These are phyloP conservation scores for Aleiodes alternator DNA, from an alignment of 2,888 invertebrate genomes.

Conservation along the genomic window DNA sequence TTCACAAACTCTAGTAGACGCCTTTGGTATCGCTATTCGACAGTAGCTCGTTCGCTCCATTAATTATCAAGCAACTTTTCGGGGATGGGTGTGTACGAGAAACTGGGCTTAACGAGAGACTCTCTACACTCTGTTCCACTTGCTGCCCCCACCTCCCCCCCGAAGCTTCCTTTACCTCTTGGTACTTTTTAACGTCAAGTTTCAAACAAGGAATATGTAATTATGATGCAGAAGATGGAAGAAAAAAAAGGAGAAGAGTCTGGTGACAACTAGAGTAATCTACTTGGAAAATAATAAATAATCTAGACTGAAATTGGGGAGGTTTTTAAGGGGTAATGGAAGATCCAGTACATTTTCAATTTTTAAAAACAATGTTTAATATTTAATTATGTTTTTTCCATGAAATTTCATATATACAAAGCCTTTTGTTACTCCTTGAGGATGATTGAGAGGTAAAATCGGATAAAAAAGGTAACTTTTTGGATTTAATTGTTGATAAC, in stretches of 20 bases:
- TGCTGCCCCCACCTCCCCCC: neutral
- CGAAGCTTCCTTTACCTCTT: neutral
- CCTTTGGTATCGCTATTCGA: conserved; percentile 41
- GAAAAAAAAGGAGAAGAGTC: neutral
- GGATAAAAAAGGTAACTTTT: too few species aligned
- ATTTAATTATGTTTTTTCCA: too few species aligned
- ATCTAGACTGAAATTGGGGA: too few species aligned
- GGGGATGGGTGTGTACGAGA: conserved; percentile 12
- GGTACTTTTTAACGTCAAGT: conserved; percentile 21
- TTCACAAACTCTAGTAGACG: conserved; percentile 36
- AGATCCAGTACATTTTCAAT: too few species aligned
- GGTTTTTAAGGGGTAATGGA: too few species aligned
- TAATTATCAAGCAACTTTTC: conserved; percentile 54
- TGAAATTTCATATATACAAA: too few species aligned
- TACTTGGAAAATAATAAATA: too few species aligned
- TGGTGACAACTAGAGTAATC: too few species aligned
- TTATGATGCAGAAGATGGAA: neutral
- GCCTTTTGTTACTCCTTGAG: too few species aligned
- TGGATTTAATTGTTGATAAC: too few species aligned
- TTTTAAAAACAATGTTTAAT: too few species aligned
- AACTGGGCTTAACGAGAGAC: conserved; percentile 49
- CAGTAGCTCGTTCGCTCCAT: conserved; percentile 52
- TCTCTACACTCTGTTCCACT: conserved; percentile 19
- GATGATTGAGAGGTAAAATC: too few species aligned
- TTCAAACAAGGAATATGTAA: neutral